phyloP scores from a whole-genome alignment of 30 jellyfish, hydroid and myxozoan species.

The Turritopsis dohrnii region DNA sequence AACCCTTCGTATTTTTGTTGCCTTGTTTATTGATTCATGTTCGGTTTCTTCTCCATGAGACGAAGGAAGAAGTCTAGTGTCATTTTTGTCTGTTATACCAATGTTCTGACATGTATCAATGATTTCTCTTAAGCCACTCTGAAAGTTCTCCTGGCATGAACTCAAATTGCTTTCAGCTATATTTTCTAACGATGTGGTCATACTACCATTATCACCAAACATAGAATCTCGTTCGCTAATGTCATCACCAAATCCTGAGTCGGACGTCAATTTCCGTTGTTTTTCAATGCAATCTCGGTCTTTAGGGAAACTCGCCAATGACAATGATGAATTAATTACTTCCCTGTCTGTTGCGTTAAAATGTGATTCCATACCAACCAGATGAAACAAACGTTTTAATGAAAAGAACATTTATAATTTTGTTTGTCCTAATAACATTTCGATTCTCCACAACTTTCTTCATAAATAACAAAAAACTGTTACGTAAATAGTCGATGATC shows the following conservation, averaged over 20 bases:
- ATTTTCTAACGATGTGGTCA: slow-evolving; percentile 7
- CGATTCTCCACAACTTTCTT: neutral
- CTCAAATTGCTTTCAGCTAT: neutral
- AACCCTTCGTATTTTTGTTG: neutral
- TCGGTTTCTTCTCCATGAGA: neutral
- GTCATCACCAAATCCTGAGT: slow-evolving; percentile 28
- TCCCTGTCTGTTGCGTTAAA: neutral
- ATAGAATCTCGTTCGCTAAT: slow-evolving; percentile 21
- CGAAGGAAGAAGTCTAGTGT: neutral
- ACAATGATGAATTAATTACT: neutral
- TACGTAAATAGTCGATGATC: neutral
- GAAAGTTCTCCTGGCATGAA: neutral
- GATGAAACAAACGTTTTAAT: neutral
- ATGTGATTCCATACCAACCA: neutral
- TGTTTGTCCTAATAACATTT: neutral
- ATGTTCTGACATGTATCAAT: neutral
- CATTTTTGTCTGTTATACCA: neutral
- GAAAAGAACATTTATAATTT: neutral
- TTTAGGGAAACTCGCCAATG: neutral
- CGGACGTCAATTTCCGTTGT: slow-evolving; percentile 17
- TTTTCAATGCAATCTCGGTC: slow-evolving; percentile 9
- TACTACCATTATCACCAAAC: neutral
- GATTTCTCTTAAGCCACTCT: neutral
- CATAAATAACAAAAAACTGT: neutral
- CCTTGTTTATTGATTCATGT: neutral